Conservation (phyloP, 1,140 invertebrate species). For the Lithobius niger region DNA sequence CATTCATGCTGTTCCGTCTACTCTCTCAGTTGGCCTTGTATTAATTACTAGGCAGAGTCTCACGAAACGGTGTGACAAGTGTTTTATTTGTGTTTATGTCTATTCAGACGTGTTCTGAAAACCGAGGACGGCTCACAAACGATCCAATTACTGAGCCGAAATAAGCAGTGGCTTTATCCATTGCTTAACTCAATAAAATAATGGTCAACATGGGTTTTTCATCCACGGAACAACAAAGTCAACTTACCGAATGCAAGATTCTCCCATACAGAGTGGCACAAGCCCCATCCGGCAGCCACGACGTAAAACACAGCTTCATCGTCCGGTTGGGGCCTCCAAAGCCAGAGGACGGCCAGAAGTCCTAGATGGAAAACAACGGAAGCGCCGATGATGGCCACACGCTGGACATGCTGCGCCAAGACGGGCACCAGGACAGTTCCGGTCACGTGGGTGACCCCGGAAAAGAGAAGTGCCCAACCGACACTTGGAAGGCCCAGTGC, state of each 20-base stretch:
- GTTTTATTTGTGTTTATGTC: no score
- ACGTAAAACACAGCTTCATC: constrained; percentile 36
- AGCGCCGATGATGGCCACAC: constrained; percentile 28
- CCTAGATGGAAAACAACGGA: constrained; percentile 31
- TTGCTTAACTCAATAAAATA: no score
- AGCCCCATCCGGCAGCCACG: constrained; percentile 31
- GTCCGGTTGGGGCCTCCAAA: constrained; percentile 29
- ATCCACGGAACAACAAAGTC: no score
- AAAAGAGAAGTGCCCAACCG: constrained; percentile 31
- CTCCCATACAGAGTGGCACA: constrained; percentile 36
- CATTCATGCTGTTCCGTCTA: no score
- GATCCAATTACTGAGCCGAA: no score
- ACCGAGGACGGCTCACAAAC: no score
- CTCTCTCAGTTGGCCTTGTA: no score
- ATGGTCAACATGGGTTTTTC: no score
- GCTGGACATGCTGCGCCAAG: constrained; percentile 30
- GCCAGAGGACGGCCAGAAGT: constrained; percentile 29
- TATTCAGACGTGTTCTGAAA: no score
- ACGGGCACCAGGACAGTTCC: constrained; percentile 28
- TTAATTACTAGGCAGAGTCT: no score
- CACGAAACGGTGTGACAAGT: no score
- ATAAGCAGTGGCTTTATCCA: no score
- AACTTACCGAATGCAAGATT: constrained; percentile 35
- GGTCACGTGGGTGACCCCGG: constrained; percentile 30
- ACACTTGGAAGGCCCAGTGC: constrained; percentile 31